Base-by-base conservation (phyloP, 2,888 invertebrate species). In the Abrostola tripartita region DNA sequence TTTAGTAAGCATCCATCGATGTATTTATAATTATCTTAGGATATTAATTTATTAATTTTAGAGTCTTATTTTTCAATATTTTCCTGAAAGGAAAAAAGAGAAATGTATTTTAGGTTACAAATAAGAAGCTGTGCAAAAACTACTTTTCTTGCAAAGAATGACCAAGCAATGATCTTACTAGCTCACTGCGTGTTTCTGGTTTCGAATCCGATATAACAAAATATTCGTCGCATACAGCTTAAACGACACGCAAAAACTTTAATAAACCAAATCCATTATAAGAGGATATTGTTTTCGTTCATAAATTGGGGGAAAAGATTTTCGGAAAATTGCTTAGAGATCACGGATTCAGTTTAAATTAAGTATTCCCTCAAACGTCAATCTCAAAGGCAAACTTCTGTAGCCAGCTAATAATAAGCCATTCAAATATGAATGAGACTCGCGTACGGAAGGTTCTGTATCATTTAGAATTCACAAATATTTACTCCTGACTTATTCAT, bases 291-390 rank as follows among this genome's bases (percentile, higher is more conserved):
- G 11, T 54, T 70, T 63, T 54, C 24, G 14, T 6, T 63, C 35
- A 47, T 56, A 50, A 47, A 61, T 54, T 59, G 35, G 5, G 12
- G 7, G 9, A 52, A 49, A 67, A 70, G 49, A 24, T 55, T 42
- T 40, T 56, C 51, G 42, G 49, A 52, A 65, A 61, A 61, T 68
- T 50, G 50, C 57, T 61, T 12, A 8, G 35, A 36, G 12, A 53
- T 53, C 42, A 35, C 44, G 37, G 44, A 57, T 64, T 65, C 38
- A 11, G 37, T 58, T 64, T 59, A 62, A 68, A 72, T 65, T 59
- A 65, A 66, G 51, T 52, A 59, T 56, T 54, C 59, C 36, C 53
- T 65, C 53, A 68, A 67, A 76, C 57, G 54, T 71, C 65, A 68
- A 65, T 69, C 63, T 65, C 38, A 42, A 54, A 64, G 12, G 55